Evolutionary conservation across 2,113 vertebrate species (phyloP).

Genomic region (Embiotoca jacksoni): DNA sequence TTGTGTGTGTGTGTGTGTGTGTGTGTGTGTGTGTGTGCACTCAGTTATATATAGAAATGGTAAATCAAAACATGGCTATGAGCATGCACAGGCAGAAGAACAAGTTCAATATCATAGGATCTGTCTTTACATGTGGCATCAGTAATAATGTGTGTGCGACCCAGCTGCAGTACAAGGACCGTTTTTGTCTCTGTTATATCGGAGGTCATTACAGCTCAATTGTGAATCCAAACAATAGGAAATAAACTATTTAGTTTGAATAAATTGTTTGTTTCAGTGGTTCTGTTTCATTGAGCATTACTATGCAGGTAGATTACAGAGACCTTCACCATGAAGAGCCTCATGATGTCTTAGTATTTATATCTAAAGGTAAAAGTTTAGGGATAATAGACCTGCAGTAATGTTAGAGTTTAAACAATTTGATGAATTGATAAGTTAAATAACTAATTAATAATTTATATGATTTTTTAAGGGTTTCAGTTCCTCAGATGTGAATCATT

Average conservation of each 20-base stretch:
- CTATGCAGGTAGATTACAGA: conserved; percentile 1
- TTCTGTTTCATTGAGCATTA: neutral
- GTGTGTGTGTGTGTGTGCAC: neutral
- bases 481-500: too few species aligned
- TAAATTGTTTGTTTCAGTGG: conserved; percentile 3
- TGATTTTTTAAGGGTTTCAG: too few species aligned
- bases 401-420: too few species aligned
- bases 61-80: neutral
- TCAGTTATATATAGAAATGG: conserved; percentile 23
- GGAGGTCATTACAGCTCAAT: conserved; percentile 32
- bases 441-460: too few species aligned
- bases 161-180: neutral
- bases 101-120: conserved; percentile 10
- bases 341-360: neutral
- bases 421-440: too few species aligned
- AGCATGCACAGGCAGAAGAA: neutral
- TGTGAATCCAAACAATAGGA: conserved; percentile 15
- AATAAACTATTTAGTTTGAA: conserved; percentile 20
- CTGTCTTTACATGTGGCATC: conserved; percentile 11
- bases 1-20: neutral
- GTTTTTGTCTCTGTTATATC: conserved; percentile 8
- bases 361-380: too few species aligned
- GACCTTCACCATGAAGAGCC: neutral
- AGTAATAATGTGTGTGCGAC: conserved; percentile 11
- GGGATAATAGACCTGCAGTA: too few species aligned